These are phyloP conservation scores for Xestia xanthographa DNA, from an alignment of 2,888 invertebrate species.

Conservation along the genomic window DNA sequence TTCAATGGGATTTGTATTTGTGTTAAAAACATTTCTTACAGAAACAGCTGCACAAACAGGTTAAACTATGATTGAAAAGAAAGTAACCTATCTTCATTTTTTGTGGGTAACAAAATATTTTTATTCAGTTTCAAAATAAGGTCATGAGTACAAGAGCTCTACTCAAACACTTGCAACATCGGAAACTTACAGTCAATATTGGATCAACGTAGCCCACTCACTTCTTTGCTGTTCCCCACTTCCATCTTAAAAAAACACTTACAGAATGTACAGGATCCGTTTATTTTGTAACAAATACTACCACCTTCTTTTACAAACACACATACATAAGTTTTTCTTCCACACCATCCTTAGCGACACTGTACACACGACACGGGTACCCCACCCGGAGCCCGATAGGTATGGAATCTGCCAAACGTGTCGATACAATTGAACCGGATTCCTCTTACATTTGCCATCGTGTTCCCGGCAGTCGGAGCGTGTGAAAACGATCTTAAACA, in stretches of 20 bases:
- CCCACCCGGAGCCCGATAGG: background rate
- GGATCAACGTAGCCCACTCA: background rate
- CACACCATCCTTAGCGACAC: constrained; percentile 13
- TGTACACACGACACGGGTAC: background rate
- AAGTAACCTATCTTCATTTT: background rate
- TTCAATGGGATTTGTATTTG: too few species aligned
- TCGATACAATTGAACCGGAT: background rate
- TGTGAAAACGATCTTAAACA: background rate
- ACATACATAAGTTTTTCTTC: background rate
- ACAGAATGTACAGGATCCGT: constrained; percentile 1
- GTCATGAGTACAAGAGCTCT: background rate
- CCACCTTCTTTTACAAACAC: constrained; percentile 3
- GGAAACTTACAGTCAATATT: constrained; percentile 13
- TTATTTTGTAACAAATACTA: constrained; percentile 33
- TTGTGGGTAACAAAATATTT: background rate
- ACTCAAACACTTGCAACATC: background rate
- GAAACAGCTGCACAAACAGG: too few species aligned
- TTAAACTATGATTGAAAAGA: background rate
- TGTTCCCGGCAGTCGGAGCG: background rate
- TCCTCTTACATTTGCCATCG: background rate
- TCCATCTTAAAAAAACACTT: background rate
- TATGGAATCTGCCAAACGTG: background rate
- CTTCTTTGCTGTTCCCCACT: background rate
- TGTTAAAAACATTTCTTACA: too few species aligned
- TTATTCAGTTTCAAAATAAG: background rate